Percentiles rank a stretch among this genome's conserved stretches.
These are phyloP conservation scores for Ridgeia piscesae DNA, from an alignment of 1,140 invertebrate species.

Conservation along the genomic window DNA sequence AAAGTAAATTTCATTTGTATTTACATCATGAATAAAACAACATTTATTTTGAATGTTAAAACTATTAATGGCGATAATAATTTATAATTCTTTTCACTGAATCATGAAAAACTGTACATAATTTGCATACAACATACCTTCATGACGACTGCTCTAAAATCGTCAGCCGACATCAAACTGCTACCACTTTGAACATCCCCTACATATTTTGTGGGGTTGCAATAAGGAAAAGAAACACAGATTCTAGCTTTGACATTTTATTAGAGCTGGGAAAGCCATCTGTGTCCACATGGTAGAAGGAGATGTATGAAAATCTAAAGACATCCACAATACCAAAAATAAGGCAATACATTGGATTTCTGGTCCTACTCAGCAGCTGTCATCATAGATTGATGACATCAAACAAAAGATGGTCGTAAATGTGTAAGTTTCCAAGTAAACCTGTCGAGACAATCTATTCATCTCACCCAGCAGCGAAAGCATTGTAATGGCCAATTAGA, in stretches of 20 bases:
- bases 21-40: no score
- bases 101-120: no score
- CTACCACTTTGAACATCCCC: no score
- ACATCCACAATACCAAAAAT: slow-evolving; percentile 6
- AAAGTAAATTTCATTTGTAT: no score
- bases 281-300: not conserved
- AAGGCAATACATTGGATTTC: not conserved
- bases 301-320: not conserved
- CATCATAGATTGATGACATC: not conserved
- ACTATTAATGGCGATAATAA: no score
- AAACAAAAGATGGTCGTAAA: not conserved
- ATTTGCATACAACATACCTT: no score
- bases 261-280: not conserved
- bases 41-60: no score
- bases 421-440: not conserved
- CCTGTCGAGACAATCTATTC: not conserved
- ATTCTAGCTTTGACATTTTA: slow-evolving; percentile 1
- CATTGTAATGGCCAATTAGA: not conserved
- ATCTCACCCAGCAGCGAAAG: not conserved
- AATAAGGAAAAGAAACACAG: not conserved
- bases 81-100: no score
- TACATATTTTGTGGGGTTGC: no score
- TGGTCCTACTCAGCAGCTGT: not conserved
- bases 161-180: no score
- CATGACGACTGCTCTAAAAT: no score